Base-by-base conservation (phyloP, 35 echinoderm and acorn worm species). In the Acanthaster planci region DNA sequence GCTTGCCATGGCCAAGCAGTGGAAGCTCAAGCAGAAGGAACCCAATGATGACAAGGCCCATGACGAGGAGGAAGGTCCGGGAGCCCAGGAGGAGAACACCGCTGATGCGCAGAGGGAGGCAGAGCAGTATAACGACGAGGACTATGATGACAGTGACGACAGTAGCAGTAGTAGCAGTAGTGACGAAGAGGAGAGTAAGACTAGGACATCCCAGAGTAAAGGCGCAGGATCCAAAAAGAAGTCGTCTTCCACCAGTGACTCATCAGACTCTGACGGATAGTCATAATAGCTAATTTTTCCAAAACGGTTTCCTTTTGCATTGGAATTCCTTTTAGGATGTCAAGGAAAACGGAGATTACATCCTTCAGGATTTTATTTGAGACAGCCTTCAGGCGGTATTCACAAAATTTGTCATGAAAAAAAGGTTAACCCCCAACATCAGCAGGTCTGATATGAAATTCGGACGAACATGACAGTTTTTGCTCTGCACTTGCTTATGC, bases 1-100 rank as follows among this genome's bases (percentile, higher is more conserved):
- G 44, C 78, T 99, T 40, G 96, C 96, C 19, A 91, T 99, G 96
- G 96, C 96, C 14, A 99, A 99, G 92, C 93, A 82, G 75, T 99
- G 96, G 96, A 99, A 99, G 68, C 84, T 90, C 39, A 81, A 84
- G 35, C 86, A 84, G 80, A 40, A 38, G 18, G 87, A 90, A 21
- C 26, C 19, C 27, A 0, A 5, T 1, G 27, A 37, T 18, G 81
- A 83, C 38, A 27, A 57, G 16, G 53, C 34, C 7, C 12, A 57
- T 8, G 81, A 83, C 0, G 14, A 27, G 12, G 83, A 85, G 22
- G 38, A 76, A 0, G 83, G 76, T 0, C 59, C 75, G 55, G 56
- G 56, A 29, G 27, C 30, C 29, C 5, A 38, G 22, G 82, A 84
- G 34, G 22, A 21, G 8, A 18, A 22, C 1, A 60, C 32, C 21